Conservation (phyloP, 2,113 vertebrate genomes). For the Scopus umbretta region DNA sequence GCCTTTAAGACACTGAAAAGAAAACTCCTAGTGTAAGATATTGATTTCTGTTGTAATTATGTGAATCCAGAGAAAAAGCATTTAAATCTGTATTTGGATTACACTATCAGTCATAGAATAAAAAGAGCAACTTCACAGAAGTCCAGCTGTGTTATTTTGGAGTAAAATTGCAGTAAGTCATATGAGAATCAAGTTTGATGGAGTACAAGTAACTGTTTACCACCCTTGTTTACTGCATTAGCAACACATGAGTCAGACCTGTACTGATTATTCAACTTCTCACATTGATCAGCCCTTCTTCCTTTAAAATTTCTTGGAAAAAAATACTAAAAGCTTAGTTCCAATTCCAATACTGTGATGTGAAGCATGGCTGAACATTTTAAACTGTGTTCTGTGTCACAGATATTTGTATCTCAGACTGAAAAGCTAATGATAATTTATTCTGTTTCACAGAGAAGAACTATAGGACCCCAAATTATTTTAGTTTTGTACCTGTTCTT, state of each 20-base stretch:
- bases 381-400: background rate
- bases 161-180: background rate
- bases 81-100: background rate
- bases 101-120: background rate
- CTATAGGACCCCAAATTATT: background rate
- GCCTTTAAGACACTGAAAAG: background rate
- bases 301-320: background rate
- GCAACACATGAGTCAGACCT: background rate
- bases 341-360: background rate
- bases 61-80: background rate
- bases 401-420: background rate
- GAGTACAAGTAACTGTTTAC: background rate
- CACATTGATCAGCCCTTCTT: background rate
- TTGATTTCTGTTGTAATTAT: background rate
- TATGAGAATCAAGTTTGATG: background rate
- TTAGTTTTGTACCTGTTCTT: background rate
- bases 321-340: background rate
- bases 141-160: constrained; percentile 21
- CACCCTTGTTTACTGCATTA: background rate
- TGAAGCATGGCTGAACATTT: background rate
- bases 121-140: background rate
- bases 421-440: background rate
- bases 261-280: background rate
- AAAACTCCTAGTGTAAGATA: background rate
- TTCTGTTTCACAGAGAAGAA: background rate